These are phyloP conservation scores for Calcarius lapponicus DNA, from an alignment of 2,797 vertebrate species.

Conservation along the genomic window DNA sequence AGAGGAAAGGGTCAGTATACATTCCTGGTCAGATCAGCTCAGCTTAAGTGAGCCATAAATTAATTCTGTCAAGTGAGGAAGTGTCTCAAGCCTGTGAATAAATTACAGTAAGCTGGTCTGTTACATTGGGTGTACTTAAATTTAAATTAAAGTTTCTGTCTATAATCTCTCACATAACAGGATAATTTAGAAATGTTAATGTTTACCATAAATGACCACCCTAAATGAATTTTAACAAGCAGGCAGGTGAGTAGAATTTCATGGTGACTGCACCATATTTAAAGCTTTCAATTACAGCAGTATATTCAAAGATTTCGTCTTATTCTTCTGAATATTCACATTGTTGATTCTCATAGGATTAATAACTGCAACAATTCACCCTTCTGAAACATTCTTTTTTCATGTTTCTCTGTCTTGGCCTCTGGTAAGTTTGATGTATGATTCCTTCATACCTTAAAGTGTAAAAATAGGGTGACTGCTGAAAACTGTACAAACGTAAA, in stretches of 20 bases:
- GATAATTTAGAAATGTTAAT: neutral
- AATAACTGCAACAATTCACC: neutral
- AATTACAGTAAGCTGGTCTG: neutral
- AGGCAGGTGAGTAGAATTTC: neutral
- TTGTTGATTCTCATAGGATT: neutral
- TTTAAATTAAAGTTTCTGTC: neutral
- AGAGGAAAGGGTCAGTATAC: neutral
- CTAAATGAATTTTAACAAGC: neutral
- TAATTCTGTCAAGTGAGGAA: neutral
- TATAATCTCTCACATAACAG: neutral
- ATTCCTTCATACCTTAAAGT: neutral
- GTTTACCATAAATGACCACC: neutral
- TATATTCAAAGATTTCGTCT: neutral
- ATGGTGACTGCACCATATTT: neutral
- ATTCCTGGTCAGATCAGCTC: neutral
- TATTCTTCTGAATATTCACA: neutral
- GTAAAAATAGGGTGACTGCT: neutral
- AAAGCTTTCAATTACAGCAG: neutral
- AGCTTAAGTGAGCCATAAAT: neutral
- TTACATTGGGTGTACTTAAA: neutral
- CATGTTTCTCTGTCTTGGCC: neutral
- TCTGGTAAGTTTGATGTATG: neutral
- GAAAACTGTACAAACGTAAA: neutral
- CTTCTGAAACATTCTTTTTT: neutral
- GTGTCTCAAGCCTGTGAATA: neutral